Conservation (phyloP, 2,888 invertebrate species). For the Pristionchus entomophagus region DNA sequence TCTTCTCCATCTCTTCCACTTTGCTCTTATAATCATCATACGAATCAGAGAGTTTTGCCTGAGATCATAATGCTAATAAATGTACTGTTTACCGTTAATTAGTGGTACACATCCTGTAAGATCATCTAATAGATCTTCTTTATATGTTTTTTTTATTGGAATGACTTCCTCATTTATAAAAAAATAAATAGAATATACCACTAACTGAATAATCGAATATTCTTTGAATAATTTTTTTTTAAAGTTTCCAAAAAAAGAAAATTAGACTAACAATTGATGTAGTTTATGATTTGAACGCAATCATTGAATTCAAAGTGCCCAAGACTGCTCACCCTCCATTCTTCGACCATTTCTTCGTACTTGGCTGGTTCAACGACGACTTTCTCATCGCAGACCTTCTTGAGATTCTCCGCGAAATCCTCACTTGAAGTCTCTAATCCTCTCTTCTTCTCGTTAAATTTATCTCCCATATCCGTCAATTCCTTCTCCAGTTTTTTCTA, state of each 20-base stretch:
- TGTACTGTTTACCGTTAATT: too few species aligned
- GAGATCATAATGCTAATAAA: not conserved
- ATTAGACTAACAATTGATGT: too few species aligned
- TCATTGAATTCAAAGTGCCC: too few species aligned
- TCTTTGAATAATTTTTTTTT: not conserved
- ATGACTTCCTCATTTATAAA: too few species aligned
- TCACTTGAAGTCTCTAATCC: slow-evolving; percentile 56
- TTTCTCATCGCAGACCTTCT: slow-evolving; percentile 67
- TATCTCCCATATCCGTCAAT: slow-evolving; percentile 76
- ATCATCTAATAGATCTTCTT: too few species aligned
- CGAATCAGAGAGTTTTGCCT: slow-evolving; percentile 34
- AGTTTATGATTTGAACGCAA: too few species aligned
- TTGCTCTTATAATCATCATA: slow-evolving; percentile 57
- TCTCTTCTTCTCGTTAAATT: slow-evolving; percentile 72
- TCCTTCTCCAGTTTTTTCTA: slow-evolving; percentile 76
- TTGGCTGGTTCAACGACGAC: slow-evolving; percentile 67
- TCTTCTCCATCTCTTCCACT: slow-evolving; percentile 54
- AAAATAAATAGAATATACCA: too few species aligned
- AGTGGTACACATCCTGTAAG: too few species aligned
- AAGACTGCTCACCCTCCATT: slow-evolving; percentile 57
- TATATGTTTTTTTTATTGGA: too few species aligned
- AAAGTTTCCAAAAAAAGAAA: not conserved
- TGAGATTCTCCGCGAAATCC: slow-evolving; percentile 62
- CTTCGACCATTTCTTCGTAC: slow-evolving; percentile 67
- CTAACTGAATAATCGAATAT: too few species aligned